These are phyloP conservation scores for Arvicola amphibius DNA, from an alignment of 2,797 vertebrate genomes.

Conservation along the genomic window DNA sequence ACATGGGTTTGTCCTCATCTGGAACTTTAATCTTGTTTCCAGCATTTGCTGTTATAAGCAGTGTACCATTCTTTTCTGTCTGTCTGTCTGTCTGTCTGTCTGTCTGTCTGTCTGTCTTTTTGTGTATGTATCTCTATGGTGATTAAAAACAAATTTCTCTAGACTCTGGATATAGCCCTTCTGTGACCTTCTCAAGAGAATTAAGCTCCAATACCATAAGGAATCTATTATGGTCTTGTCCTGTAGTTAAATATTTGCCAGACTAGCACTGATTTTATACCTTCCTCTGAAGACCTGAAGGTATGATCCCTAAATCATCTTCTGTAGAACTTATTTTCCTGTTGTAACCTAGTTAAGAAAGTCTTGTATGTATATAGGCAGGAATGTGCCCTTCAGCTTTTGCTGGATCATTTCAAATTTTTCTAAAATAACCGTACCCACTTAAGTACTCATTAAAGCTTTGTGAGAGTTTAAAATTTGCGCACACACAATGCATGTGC, in stretches of 20 bases:
- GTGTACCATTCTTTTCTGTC: conserved; percentile 6
- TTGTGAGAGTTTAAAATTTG: background rate
- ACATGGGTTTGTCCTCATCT: background rate
- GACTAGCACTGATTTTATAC: background rate
- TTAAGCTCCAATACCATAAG: background rate
- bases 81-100: no score
- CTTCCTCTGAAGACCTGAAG: conserved; percentile 7
- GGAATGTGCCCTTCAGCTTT: background rate
- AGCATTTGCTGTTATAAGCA: background rate
- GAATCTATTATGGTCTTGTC: background rate
- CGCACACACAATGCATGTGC: background rate
- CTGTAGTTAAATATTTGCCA: background rate
- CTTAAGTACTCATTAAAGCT: background rate
- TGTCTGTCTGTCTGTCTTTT: background rate
- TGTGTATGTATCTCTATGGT: background rate
- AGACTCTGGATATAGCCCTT: conserved; percentile 33
- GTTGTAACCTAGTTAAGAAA: conserved; percentile 20
- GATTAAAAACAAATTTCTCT: conserved; percentile 57
- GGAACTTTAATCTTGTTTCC: background rate
- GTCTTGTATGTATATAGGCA: background rate
- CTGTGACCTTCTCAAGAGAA: conserved; percentile 53
- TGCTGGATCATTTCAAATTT: background rate
- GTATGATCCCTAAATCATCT: conserved; percentile 39
- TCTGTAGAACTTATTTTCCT: conserved; percentile 26
- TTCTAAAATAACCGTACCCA: background rate